Evolutionary conservation across 1,140 invertebrate species (phyloP).

Genomic region (Drosophila sulfurigaster): DNA sequence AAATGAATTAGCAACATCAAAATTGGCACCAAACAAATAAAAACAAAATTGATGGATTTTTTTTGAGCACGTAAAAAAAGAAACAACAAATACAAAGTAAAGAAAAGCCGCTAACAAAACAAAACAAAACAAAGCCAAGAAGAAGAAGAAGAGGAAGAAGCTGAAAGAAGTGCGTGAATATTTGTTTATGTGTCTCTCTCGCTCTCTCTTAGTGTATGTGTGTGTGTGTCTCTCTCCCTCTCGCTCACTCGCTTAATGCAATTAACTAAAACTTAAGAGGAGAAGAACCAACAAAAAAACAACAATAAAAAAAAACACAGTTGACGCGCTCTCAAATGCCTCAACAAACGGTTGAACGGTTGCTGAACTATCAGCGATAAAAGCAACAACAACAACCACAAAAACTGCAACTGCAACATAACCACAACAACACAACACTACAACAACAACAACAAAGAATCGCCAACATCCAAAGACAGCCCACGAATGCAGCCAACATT

Average conservation of each 20-base stretch:
- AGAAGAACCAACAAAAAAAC: neutral
- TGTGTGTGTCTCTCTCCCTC: neutral
- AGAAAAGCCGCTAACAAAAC: slow-evolving; percentile 21
- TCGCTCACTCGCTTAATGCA: neutral
- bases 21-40: slow-evolving; percentile 31
- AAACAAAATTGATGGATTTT: slow-evolving; percentile 63
- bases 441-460: slow-evolving; percentile 5
- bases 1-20: slow-evolving; percentile 25
- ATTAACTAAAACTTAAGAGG: slow-evolving; percentile 33
- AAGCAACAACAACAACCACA: slow-evolving; percentile 20
- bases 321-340: slow-evolving; percentile 25
- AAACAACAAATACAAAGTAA: slow-evolving; percentile 12
- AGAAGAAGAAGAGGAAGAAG: slow-evolving; percentile 33
- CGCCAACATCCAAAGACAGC: slow-evolving; percentile 56
- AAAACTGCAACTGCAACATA: neutral
- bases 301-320: neutral
- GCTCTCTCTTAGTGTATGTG: neutral
- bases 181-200: slow-evolving; percentile 7
- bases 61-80: slow-evolving; percentile 76
- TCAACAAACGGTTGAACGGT: slow-evolving; percentile 24
- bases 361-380: slow-evolving; percentile 27
- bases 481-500: slow-evolving; percentile 90
- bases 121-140: slow-evolving; percentile 29
- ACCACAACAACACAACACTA: slow-evolving; percentile 14
- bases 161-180: slow-evolving; percentile 16